Conservation (phyloP, 2,888 invertebrate genomes). For the Agonopterix alstromeriana region DNA sequence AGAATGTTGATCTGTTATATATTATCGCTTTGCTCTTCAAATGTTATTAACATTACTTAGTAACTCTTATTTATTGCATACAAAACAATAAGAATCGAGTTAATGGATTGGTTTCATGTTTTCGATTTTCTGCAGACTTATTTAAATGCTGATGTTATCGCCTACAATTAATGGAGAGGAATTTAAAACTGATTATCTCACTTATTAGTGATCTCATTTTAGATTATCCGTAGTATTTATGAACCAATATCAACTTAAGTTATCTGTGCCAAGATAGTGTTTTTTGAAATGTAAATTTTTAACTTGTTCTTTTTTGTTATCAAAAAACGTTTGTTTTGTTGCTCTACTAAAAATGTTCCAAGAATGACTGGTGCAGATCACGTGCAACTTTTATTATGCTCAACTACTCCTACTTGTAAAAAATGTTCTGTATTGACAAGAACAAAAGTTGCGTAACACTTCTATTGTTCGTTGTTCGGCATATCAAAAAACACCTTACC, state of each 20-base stretch:
- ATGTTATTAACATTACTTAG: no score
- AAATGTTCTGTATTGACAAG: conserved; percentile 32
- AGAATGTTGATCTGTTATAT: conserved; percentile 2
- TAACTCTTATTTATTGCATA: no score
- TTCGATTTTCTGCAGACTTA: background rate
- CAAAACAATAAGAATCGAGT: background rate
- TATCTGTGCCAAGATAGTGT: conserved; percentile 19
- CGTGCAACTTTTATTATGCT: conserved; percentile 15
- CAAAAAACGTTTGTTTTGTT: conserved; percentile 32
- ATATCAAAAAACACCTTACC: conserved; percentile 70
- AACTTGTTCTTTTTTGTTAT: conserved; percentile 24
- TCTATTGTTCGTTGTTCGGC: conserved; percentile 54
- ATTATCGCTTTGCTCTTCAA: background rate
- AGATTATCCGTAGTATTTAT: conserved; percentile 14
- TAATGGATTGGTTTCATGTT: background rate
- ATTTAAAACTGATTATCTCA: background rate
- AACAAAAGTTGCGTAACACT: conserved; percentile 55
- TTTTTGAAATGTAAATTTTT: no score
- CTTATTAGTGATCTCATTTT: background rate
- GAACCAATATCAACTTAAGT: conserved; percentile 14
- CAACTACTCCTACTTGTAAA: conserved; percentile 15
- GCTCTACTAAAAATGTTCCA: conserved; percentile 26
- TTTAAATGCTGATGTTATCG: no score
- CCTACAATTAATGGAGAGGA: background rate
- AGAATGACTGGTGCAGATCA: conserved; percentile 37